phyloP scores from a whole-genome alignment of 2,797 vertebrate genomes.

The Benthosema pterotum region DNA sequence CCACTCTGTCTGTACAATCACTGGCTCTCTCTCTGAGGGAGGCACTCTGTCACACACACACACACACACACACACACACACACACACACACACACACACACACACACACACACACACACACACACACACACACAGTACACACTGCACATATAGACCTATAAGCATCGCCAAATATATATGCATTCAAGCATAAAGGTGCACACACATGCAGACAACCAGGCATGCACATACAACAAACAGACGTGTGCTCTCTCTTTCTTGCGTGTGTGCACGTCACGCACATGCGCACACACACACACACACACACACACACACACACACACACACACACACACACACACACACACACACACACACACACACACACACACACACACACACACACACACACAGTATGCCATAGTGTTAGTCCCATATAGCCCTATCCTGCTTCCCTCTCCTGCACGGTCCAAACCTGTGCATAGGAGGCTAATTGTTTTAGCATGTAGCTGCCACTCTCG shows the following conservation, averaged over 20 bases:
- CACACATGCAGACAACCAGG: background rate
- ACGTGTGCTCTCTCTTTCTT: too few species aligned
- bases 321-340: too few species aligned
- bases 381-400: constrained; percentile 4
- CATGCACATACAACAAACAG: too few species aligned
- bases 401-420: background rate
- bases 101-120: constrained; percentile 18
- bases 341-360: too few species aligned
- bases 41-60: constrained; percentile 63
- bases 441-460: constrained; percentile 20
- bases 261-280: too few species aligned
- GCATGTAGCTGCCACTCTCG: constrained; percentile 63
- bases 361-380: background rate
- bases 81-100: constrained; percentile 27
- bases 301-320: too few species aligned
- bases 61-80: constrained; percentile 34
- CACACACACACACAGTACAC: constrained; percentile 4
- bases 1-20: constrained; percentile 72
- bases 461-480: constrained; percentile 70
- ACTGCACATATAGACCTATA: background rate
- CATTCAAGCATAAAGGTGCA: background rate
- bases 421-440: constrained; percentile 22
- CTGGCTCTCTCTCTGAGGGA: constrained; percentile 60
- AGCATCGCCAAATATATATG: constrained; percentile 2
- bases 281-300: too few species aligned